phyloP scores from a whole-genome alignment of 2,888 invertebrate species.

The Brachyopa scutellaris region DNA sequence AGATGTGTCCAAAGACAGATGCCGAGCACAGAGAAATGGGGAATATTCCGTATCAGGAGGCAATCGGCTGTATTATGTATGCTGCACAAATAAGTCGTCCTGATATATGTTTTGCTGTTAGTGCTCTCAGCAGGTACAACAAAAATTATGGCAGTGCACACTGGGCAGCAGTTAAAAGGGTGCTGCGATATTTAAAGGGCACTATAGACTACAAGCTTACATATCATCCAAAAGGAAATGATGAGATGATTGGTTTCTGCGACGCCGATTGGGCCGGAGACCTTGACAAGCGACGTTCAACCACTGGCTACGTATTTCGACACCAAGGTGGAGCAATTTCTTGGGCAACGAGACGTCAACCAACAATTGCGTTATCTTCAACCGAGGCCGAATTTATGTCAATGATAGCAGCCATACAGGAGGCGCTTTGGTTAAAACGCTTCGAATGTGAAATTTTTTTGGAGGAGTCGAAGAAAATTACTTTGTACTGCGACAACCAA shows the following conservation, averaged over 20 bases:
- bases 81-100: not conserved
- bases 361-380: too few species aligned
- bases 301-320: constrained; percentile 15
- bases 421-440: constrained; percentile 21
- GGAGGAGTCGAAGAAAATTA: not conserved
- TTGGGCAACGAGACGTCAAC: too few species aligned
- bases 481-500: constrained; percentile 36
- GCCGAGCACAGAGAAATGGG: not conserved
- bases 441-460: constrained; percentile 22
- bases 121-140: constrained; percentile 4
- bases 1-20: constrained; percentile 48
- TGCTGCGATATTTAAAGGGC: not conserved
- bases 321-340: constrained; percentile 1
- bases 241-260: not conserved
- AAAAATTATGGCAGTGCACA: constrained; percentile 8
- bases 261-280: constrained; percentile 23
- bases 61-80: too few species aligned
- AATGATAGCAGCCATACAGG: too few species aligned
- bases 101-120: constrained; percentile 15
- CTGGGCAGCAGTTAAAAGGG: not conserved
- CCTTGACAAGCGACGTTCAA: constrained; percentile 14
- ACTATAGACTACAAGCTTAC: constrained; percentile 4
- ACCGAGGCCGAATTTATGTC: too few species aligned
- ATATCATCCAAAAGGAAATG: constrained; percentile 2
- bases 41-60: too few species aligned